These are phyloP conservation scores for Phlogophora meticulosa DNA, from an alignment of 2,888 invertebrate species.

Conservation along the genomic window DNA sequence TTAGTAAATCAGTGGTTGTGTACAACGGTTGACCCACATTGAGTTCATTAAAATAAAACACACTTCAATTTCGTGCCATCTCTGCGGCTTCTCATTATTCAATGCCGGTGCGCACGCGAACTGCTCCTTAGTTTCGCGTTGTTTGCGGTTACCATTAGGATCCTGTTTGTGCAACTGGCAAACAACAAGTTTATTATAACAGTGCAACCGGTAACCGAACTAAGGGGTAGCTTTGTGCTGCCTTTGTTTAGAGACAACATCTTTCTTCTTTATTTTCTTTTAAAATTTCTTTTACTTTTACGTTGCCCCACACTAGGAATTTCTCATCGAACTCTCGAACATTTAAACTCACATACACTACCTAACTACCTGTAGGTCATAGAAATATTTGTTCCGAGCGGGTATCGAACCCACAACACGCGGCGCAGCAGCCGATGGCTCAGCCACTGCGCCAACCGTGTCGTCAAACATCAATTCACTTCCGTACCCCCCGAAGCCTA, in stretches of 20 bases:
- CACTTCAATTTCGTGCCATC: conserved; percentile 83
- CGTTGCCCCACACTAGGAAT: too few relatives aligned
- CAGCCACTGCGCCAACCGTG: too few relatives aligned
- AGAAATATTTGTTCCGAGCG: too few relatives aligned
- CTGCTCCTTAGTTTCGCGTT: conserved; percentile 75
- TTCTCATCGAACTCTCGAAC: too few relatives aligned
- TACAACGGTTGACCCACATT: conserved; percentile 84
- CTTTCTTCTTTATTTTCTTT: conserved; percentile 7
- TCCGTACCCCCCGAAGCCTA: too few relatives aligned
- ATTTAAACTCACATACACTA: too few relatives aligned
- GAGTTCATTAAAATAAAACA: conserved; percentile 84
- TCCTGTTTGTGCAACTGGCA: conserved; percentile 60
- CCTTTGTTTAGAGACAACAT: conserved; percentile 15
- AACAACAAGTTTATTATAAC: conserved; percentile 61
- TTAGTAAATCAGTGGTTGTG: conserved; percentile 71
- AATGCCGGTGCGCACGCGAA: conserved; percentile 85
- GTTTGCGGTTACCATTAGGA: conserved; percentile 60
- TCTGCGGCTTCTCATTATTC: conserved; percentile 82
- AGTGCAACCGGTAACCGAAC: conserved; percentile 42
- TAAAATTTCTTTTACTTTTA: not conserved
- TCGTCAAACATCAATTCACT: too few relatives aligned
- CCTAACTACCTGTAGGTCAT: too few relatives aligned
- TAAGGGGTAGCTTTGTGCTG: conserved; percentile 23
- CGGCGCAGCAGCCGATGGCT: too few relatives aligned
- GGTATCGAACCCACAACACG: too few relatives aligned